Base-by-base conservation (phyloP, 2,797 vertebrate species). In the Poeciliopsis presidionis region DNA sequence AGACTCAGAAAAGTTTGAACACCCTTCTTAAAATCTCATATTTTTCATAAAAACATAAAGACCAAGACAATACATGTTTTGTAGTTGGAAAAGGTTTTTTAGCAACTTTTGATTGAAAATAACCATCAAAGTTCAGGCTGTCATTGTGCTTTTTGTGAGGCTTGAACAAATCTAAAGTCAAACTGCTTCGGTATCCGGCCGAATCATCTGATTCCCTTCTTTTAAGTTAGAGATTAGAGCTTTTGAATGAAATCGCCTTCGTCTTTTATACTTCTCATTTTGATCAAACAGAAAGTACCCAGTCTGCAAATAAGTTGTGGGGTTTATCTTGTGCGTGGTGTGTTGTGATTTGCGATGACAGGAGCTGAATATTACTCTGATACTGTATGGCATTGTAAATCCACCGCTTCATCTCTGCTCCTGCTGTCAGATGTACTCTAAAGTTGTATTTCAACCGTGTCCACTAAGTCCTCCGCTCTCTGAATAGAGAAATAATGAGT, bases 401-500 rank as follows among this genome's bases (percentile, higher is more conserved):
- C 90, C 87, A 90, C 88, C 47, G 77, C 88, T 91, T 93, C 90
- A 81, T 93, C 90, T 89, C 84, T 72, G 84, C 90, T 91, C 83
- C 85, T 78, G 46, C 90, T 92, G 90, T 92, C 92, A 93, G 77
- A 93, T 93, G 86, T 88, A 85, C 90, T 92, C 82, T 89, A 86
- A 89, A 90, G 90, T 89, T 93, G 89, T 92, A 92, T 93, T 92
- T 92, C 90, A 93, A 87, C 86, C 80, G 70, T 82, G 86, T 92
- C 89, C 90, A 89, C 81, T 84, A 91, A 91, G 84, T 84, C 75
- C 84, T 67, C 85, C 69, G 86, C 76, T 79, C 78, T 71, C 83
- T 86, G 90, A 92, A 91, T 90, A 87, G 82, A 92, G 91, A 92
- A 94, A 91, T 93, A 94, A 93, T 90, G 91, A 93, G 84, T 87